A percentile compares a stretch with the other conserved stretches of the same genome.
These are phyloP conservation scores for Graptemys geographica DNA, from an alignment of 2,797 vertebrate genomes.

Conservation along the genomic window DNA sequence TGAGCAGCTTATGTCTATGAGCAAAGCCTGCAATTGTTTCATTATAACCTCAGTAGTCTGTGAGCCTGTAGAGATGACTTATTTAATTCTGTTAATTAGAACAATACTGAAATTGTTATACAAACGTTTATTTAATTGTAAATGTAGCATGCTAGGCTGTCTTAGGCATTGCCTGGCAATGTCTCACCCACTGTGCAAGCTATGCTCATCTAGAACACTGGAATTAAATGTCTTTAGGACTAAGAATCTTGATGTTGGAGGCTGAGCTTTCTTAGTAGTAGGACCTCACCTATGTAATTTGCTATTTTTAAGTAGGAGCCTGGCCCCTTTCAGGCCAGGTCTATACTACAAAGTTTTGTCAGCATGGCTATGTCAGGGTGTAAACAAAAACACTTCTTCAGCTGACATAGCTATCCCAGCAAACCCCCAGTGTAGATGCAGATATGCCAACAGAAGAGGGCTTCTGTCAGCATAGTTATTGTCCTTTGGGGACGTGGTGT, in stretches of 20 bases:
- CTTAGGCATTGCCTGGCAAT: neutral
- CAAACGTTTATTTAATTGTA: neutral
- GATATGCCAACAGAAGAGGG: neutral
- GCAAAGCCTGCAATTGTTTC: neutral
- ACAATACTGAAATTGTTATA: neutral
- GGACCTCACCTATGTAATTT: neutral
- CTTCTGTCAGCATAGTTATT: neutral
- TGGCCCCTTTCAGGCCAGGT: neutral
- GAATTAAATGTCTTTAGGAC: neutral
- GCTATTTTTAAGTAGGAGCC: neutral
- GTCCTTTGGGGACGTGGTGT: neutral
- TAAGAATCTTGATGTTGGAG: neutral
- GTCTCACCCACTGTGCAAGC: neutral
- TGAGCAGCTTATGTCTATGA: neutral
- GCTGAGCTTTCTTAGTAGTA: neutral
- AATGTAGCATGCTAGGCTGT: neutral
- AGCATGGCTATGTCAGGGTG: neutral
- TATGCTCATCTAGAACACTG: neutral
- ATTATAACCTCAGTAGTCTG: neutral
- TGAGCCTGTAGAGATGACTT: neutral
- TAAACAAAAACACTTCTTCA: neutral
- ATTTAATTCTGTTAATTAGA: neutral
- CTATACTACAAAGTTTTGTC: neutral
- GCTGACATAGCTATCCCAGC: too few relatives aligned
- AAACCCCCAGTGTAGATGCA: too few relatives aligned